Evolutionary conservation across 2,113 vertebrate genomes (phyloP).

Genomic region (Nerophis lumbriciformis): DNA sequence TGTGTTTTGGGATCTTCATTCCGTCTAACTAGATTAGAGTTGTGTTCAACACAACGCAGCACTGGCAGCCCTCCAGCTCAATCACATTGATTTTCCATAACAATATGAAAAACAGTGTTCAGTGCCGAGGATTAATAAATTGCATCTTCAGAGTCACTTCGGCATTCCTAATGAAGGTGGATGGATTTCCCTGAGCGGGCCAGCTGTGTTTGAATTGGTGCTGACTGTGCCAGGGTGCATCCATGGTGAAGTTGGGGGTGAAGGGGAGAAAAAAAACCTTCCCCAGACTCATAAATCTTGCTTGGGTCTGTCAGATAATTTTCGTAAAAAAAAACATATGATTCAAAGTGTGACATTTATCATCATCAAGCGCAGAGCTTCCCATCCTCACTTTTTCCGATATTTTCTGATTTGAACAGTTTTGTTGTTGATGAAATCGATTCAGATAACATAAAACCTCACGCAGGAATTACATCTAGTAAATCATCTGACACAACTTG

Average conservation of each 20-base stretch:
- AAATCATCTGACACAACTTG: not conserved
- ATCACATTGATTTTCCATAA: conserved; percentile 78
- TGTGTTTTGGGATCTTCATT: conserved; percentile 42
- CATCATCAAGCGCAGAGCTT: conserved; percentile 49
- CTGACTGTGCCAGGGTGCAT: conserved; percentile 55
- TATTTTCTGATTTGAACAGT: conserved; percentile 35
- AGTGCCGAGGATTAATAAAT: conserved; percentile 71
- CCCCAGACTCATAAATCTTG: conserved; percentile 63
- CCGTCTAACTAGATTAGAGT: conserved; percentile 59
- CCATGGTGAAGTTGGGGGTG: conserved; percentile 28
- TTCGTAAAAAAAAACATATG: conserved; percentile 71
- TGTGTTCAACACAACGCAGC: conserved; percentile 39
- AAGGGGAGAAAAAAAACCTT: conserved; percentile 52
- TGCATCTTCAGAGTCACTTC: conserved; percentile 75
- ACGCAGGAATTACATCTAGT: not conserved
- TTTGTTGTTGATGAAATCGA: conserved; percentile 35
- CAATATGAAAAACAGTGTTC: conserved; percentile 75
- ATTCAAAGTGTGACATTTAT: conserved; percentile 70
- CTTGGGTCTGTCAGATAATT: conserved; percentile 65
- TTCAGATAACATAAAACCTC: conserved; percentile 21
- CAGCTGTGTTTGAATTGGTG: conserved; percentile 68
- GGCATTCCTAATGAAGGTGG: conserved; percentile 71
- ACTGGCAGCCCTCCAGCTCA: conserved; percentile 68
- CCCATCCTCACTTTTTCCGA: conserved; percentile 32
- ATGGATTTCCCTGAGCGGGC: conserved; percentile 64